Evolutionary conservation across 2,113 vertebrate genomes (phyloP), one percentile per base, ranked within the genome.

Genomic region (Zingel zingel): DNA sequence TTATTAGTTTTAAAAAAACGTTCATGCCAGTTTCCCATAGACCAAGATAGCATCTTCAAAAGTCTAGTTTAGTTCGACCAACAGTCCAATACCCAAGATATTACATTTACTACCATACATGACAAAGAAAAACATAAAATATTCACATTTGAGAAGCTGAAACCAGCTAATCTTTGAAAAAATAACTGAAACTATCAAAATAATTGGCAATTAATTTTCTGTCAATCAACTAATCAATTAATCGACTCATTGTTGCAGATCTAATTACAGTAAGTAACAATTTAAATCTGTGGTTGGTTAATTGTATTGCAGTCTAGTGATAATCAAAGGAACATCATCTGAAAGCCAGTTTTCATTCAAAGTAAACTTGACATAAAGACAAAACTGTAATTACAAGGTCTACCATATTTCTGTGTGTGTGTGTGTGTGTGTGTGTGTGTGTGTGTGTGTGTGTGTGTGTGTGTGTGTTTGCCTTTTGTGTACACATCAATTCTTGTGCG

Each of bases 291-390:
- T 21, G 10, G 25, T 56, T 57, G 21, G 3, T 54, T 53, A 56
- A 57, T 21, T 36, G 12, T 21, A 25, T 54, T 50, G 13, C 12
- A 14, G 13, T 54, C 11, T 21, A 0, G n/a, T 21, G 47, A 67
- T 2, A 21, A 14, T 23, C 1, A 6, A 43, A 12, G 3, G 7
- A 78, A 25, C 19, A 30, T n/a, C 5, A 36, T 3, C 19, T 39
- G 21, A 39, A 51, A 19, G 33, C 5, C 27, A 53, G 62, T 36
- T 71, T 77, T 74, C 6, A 25, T 58, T 53, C 10, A n/a, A 65
- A 77, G 69, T 11, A 77, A 57, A 61, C 19, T 54, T 48, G 4
- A 77, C 63, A 64, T 64, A 48, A 70, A 72, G 45, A 53, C n/a
- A 56, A 66, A 53, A 47, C 5, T 33, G 13, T 47, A 53, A 86